Conservation (phyloP, 2,888 invertebrate species). For the Gandaritis pyraliata region DNA sequence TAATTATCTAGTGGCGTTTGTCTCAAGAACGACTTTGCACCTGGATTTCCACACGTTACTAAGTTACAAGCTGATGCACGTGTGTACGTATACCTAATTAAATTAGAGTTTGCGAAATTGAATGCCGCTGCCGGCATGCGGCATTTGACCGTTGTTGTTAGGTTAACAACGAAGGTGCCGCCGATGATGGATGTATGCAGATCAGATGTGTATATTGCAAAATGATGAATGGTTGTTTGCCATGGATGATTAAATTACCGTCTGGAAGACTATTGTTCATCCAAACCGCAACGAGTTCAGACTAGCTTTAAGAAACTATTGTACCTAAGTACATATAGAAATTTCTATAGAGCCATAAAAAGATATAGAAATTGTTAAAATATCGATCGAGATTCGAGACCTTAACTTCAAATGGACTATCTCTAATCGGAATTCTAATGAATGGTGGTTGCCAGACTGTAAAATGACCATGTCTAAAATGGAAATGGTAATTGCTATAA, state of each 20-base stretch:
- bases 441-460: slow-evolving; percentile 34
- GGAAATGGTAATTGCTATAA: slow-evolving; percentile 39
- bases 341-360: too few species aligned
- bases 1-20: neutral
- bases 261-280: neutral
- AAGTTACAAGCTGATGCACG: slow-evolving; percentile 18
- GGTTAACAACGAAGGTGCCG: slow-evolving; percentile 6
- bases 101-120: slow-evolving; percentile 28
- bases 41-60: slow-evolving; percentile 11
- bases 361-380: neutral
- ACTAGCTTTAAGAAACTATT: neutral
- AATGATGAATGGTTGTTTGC: neutral
- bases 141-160: slow-evolving; percentile 20
- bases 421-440: slow-evolving; percentile 3
- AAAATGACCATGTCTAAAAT: slow-evolving; percentile 45
- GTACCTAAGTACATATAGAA: neutral
- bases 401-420: slow-evolving; percentile 9
- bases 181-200: slow-evolving; percentile 2
- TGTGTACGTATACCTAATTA: slow-evolving; percentile 23
- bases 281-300: neutral
- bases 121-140: slow-evolving; percentile 20
- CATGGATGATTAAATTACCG: neutral
- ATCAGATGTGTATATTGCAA: neutral
- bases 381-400: too few species aligned
- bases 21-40: slow-evolving; percentile 3